A percentile compares a stretch with the other conserved stretches of the same genome.
phyloP scores from a whole-genome alignment of 2,888 invertebrate genomes.

The Noctua comes region DNA sequence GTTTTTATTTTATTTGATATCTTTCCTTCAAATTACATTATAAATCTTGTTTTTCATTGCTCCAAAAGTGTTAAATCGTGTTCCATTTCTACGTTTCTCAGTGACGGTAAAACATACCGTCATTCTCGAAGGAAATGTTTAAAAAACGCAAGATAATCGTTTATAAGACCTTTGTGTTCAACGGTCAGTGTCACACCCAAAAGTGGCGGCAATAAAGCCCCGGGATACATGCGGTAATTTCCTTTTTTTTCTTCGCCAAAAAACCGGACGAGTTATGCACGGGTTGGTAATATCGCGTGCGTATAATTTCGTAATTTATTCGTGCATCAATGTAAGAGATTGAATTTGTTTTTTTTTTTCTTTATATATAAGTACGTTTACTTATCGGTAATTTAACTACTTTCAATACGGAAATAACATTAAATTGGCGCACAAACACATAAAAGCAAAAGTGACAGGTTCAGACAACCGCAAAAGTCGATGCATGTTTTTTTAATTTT shows the following conservation, averaged over 20 bases:
- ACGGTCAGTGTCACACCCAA: slow-evolving; percentile 16
- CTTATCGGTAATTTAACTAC: neutral
- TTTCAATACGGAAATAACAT: slow-evolving; percentile 14
- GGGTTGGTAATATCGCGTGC: slow-evolving; percentile 42
- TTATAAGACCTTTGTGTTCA: slow-evolving; percentile 8
- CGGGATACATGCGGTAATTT: slow-evolving; percentile 9
- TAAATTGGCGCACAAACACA: neutral
- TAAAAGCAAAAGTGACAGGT: neutral
- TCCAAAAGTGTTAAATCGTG: neutral
- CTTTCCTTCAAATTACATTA: neutral
- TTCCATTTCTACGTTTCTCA: slow-evolving; percentile 5
- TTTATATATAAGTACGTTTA: neutral
- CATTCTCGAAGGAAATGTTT: slow-evolving; percentile 1
- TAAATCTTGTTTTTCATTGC: too few relatives aligned
- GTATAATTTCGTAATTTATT: slow-evolving; percentile 16
- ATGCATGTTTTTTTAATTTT: neutral
- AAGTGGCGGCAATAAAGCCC: slow-evolving; percentile 11
- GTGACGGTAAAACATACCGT: neutral
- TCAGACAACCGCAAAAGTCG: neutral
- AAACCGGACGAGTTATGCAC: slow-evolving; percentile 28
- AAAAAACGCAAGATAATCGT: slow-evolving; percentile 22
- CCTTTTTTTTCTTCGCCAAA: slow-evolving; percentile 30
- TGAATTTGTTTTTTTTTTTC: neutral
- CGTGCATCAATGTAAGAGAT: slow-evolving; percentile 22
- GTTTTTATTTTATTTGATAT: neutral